Conservation (phyloP, 2,888 invertebrate genomes). For the Mythimna albipuncta region DNA sequence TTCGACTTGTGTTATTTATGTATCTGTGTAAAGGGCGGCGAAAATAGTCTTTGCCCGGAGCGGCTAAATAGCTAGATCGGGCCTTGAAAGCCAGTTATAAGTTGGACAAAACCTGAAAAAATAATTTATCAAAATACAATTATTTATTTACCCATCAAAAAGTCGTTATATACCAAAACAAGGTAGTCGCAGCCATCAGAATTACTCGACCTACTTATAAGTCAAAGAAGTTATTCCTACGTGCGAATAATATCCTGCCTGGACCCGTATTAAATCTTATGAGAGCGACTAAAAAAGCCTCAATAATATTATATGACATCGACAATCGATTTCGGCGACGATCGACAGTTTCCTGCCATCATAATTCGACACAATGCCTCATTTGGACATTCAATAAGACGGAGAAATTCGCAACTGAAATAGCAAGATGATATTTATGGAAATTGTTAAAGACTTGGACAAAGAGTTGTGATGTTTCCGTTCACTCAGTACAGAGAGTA, state of each 20-base stretch:
- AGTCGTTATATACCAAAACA: neutral
- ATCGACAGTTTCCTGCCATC: constrained; percentile 44
- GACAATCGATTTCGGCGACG: constrained; percentile 41
- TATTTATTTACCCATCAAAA: no score
- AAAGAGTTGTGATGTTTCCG: neutral
- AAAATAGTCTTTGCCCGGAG: no score
- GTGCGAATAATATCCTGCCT: constrained; percentile 30
- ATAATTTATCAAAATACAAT: no score
- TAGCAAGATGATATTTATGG: neutral
- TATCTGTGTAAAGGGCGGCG: no score
- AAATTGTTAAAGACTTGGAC: neutral
- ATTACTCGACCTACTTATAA: neutral
- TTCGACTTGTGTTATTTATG: no score
- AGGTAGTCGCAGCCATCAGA: neutral
- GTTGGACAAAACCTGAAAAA: no score
- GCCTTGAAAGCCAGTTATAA: no score
- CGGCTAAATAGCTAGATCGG: no score
- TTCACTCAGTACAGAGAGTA: no score
- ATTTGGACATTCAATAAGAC: constrained; percentile 45
- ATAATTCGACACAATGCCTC: constrained; percentile 46
- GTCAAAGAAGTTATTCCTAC: constrained; percentile 9
- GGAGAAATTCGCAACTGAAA: constrained; percentile 29
- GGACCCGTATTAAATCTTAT: constrained; percentile 39
- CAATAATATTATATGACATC: constrained; percentile 46
- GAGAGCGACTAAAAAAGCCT: constrained; percentile 24